Evolutionary conservation across 2,113 vertebrate genomes (phyloP).

Genomic region (Chascanopsetta lugubris): DNA sequence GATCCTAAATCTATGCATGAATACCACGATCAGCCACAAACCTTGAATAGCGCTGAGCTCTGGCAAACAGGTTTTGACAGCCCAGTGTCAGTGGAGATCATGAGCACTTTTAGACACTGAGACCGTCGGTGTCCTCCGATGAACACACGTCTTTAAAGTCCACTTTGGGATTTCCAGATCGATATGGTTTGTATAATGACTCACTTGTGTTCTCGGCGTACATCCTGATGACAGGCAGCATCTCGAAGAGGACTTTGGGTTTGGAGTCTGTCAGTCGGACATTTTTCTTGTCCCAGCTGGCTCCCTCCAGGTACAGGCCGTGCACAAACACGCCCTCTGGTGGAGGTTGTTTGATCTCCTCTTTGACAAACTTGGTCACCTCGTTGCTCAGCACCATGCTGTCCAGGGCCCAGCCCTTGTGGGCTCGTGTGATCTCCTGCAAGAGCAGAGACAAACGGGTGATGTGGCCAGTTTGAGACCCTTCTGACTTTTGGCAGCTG

Average conservation of each 20-base stretch:
- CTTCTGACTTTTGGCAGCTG: no score
- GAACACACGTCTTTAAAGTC: no score
- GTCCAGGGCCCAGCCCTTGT: slow-evolving; percentile 94
- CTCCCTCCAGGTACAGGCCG: slow-evolving; percentile 93
- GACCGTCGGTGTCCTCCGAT: no score
- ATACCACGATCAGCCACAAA: neutral
- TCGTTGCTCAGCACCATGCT: slow-evolving; percentile 91
- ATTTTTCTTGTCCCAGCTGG: slow-evolving; percentile 91
- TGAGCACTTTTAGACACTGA: no score
- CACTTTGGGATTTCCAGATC: neutral
- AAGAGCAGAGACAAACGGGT: slow-evolving; percentile 9
- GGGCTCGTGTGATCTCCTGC: slow-evolving; percentile 92
- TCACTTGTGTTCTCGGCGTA: slow-evolving; percentile 94
- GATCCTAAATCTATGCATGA: slow-evolving; percentile 57
- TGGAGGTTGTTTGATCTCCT: slow-evolving; percentile 88
- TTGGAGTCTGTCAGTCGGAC: slow-evolving; percentile 90
- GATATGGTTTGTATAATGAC: no score
- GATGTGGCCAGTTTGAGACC: no score
- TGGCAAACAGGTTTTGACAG: no score
- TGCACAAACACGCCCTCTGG: slow-evolving; percentile 91
- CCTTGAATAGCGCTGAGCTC: slow-evolving; percentile 1
- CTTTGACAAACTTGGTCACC: slow-evolving; percentile 95
- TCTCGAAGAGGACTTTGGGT: slow-evolving; percentile 93
- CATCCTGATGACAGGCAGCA: slow-evolving; percentile 93
- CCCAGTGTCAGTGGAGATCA: no score